These are phyloP conservation scores for Monopis laevigella DNA, from an alignment of 2,888 invertebrate genomes.

Conservation along the genomic window DNA sequence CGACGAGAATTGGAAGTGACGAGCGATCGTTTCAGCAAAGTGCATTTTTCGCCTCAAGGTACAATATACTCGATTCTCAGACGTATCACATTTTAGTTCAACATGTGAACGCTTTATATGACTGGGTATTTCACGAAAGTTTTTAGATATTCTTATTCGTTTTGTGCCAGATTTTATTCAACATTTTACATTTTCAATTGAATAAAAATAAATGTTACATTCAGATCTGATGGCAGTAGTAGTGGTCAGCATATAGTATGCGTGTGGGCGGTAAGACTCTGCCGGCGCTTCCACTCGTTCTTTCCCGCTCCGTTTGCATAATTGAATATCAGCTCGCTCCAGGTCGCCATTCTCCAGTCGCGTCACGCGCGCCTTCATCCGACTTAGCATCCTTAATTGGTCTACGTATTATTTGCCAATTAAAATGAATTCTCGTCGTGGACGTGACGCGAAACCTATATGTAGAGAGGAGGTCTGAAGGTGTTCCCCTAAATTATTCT, in stretches of 20 bases:
- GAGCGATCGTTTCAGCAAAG: slow-evolving; percentile 58
- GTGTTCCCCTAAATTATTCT: slow-evolving; percentile 33
- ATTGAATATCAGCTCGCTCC: slow-evolving; percentile 49
- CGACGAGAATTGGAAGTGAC: slow-evolving; percentile 46
- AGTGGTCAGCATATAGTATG: too few relatives aligned
- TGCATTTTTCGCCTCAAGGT: slow-evolving; percentile 61
- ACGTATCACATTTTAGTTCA: slow-evolving; percentile 35
- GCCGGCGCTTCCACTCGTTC: slow-evolving; percentile 23
- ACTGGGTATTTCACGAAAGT: too few relatives aligned
- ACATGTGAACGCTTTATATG: slow-evolving; percentile 49
- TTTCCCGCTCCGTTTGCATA: slow-evolving; percentile 57
- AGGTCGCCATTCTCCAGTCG: slow-evolving; percentile 31
- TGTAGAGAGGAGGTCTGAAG: slow-evolving; percentile 39
- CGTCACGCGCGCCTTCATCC: slow-evolving; percentile 60
- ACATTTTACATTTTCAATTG: too few relatives aligned
- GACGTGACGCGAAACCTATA: slow-evolving; percentile 61
- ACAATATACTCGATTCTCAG: slow-evolving; percentile 29
- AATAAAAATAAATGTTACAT: too few relatives aligned
- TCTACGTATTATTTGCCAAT: slow-evolving; percentile 69
- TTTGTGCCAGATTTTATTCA: too few relatives aligned
- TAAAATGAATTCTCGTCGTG: slow-evolving; percentile 65
- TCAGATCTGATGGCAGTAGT: background rate
- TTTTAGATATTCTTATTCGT: too few relatives aligned
- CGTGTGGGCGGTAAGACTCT: too few relatives aligned
- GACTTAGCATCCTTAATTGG: slow-evolving; percentile 67